Evolutionary conservation across 1,140 invertebrate species (phyloP), one percentile per base, ranked within the genome.

Genomic region (Eupristina koningsbergeri): DNA sequence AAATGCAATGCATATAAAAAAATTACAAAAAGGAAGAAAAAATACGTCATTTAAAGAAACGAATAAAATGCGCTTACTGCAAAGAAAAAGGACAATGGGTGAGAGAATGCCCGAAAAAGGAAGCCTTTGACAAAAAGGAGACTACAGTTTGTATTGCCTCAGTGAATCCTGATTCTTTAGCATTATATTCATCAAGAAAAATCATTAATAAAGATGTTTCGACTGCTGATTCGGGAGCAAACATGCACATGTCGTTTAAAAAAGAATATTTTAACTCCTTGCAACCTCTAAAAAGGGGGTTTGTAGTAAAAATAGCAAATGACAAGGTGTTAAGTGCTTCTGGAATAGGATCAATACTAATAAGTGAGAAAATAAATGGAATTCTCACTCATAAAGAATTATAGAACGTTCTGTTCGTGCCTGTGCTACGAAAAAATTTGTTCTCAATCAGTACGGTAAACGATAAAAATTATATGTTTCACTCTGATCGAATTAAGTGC

Each of bases 261-360:
- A n/a, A n/a, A n/a, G n/a, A n/a, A 17, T 63, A 26, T 63, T 63
- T 63, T 26, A 63, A 11, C 7, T n/a, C n/a, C 11, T 36, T 36
- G n/a, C n/a, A n/a, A n/a, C n/a, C n/a, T n/a, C n/a, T n/a, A n/a
- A n/a, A n/a, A n/a, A n/a, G n/a, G n/a, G n/a, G n/a, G n/a, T n/a
- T n/a, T n/a, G n/a, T n/a, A n/a, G n/a, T 61, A 0, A 76, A 58
- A 58, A 58, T 76, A 31, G 74, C 47, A 36, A 50, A 76, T 26
- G 22, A 58, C 19, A 53, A 58, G 26, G 3, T 31, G 13, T 29
- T 45, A 17, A 75, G 3, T 5, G 81, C 77, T 7, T 11, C 45
- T n/a, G 81, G 81, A n/a, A 50, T 81, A 19, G 85, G 85, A 71
- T 63, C 67, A 26, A 80, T 85, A n/a, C 22, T 71, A 19, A 80